These are phyloP conservation scores for Daubentonia madagascariensis DNA, from an alignment of 2,113 vertebrate species.

Conservation along the genomic window DNA sequence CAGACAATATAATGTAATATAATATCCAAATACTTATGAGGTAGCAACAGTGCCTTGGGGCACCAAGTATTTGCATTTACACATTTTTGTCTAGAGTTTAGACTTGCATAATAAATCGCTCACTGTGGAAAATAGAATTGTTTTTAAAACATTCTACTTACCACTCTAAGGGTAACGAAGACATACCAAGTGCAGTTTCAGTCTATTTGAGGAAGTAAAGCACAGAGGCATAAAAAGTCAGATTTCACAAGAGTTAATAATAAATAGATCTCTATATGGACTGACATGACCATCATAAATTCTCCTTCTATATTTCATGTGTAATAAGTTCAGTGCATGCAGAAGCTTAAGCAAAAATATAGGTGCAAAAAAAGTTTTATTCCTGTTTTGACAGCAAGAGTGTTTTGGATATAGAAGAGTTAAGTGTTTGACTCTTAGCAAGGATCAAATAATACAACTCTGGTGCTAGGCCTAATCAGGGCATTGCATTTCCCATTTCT, in stretches of 20 bases:
- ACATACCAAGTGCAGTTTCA: slow-evolving; percentile 23
- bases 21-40: slow-evolving; percentile 52
- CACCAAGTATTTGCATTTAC: slow-evolving; percentile 51
- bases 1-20: background rate
- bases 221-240: background rate
- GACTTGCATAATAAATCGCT: slow-evolving; percentile 47
- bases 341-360: background rate
- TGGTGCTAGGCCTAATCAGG: accelerated
- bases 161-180: slow-evolving; percentile 22
- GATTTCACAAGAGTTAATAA: background rate
- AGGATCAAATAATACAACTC: background rate
- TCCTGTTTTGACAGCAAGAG: background rate
- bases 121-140: slow-evolving; percentile 19
- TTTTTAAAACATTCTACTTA: slow-evolving; percentile 24
- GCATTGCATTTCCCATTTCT: background rate
- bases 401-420: background rate
- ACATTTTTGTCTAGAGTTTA: slow-evolving; percentile 34
- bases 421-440: background rate
- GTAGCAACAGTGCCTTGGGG: slow-evolving; percentile 39
- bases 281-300: background rate
- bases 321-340: background rate
- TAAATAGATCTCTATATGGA: background rate
- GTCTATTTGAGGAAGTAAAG: background rate
- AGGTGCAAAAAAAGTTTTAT: background rate
- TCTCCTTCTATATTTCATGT: background rate